Evolutionary conservation across 2,888 invertebrate genomes (phyloP).

Genomic region (Notodonta dromedarius): DNA sequence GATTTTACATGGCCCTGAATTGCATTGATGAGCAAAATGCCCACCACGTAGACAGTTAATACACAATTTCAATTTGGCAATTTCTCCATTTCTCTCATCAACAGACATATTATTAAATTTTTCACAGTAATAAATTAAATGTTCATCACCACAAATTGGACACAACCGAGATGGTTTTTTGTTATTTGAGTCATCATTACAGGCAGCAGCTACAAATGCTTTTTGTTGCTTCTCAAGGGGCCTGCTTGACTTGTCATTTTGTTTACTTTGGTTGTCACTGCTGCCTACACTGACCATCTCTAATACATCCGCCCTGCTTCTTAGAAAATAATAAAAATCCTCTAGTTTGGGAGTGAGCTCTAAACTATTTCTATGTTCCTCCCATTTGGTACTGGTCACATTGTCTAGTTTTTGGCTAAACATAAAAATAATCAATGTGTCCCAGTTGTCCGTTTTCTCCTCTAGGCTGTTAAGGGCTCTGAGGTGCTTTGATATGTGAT

Average conservation of each 20-base stretch:
- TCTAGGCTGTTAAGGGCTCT: constrained; percentile 3
- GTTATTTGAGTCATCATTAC: background rate
- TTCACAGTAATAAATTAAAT: constrained; percentile 5
- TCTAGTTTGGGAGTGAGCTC: background rate
- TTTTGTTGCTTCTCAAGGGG: background rate
- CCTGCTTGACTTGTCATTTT: background rate
- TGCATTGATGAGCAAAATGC: background rate
- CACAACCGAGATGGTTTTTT: constrained; percentile 1
- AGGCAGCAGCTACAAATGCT: background rate
- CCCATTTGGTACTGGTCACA: constrained; percentile 7
- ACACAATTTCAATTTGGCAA: background rate
- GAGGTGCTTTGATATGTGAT: constrained; percentile 3
- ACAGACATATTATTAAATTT: constrained; percentile 3
- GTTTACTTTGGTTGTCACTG: background rate
- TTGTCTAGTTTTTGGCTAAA: background rate
- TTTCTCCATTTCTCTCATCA: background rate
- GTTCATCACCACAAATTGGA: background rate
- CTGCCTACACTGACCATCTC: background rate
- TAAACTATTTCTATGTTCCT: constrained; percentile 5
- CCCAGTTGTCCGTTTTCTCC: constrained; percentile 6
- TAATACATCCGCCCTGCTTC: background rate
- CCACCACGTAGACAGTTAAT: constrained; percentile 4
- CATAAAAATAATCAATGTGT: constrained; percentile 10
- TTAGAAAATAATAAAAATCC: background rate
- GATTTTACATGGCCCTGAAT: background rate